Base-by-base conservation (phyloP, 2,113 vertebrate genomes). In the Probosciger aterrimus region DNA sequence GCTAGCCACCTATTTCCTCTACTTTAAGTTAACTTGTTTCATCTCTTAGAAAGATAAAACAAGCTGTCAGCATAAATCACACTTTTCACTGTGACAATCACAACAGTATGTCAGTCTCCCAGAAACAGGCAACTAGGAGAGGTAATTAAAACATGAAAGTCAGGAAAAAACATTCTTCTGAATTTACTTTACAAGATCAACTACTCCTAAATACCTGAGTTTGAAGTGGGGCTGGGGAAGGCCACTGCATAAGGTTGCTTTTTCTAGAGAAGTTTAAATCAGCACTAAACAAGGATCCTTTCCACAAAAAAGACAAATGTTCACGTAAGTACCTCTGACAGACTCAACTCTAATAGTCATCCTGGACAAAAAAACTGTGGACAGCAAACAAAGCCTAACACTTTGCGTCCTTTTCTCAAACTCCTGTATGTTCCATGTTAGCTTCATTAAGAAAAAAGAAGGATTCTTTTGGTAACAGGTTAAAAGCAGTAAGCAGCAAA, bases 11-110 rank as follows among this genome's bases (percentile, higher is more conserved):
- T n/a, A 89, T 62, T 84, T 96, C 90, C 91, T 91, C 84, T 86
- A 68, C 31, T 97, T 92, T 63, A 68, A 83, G 57, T 83, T 92
- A 96, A 96, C 37, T 92, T 69, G 69, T 69, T 82, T 90, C 47
- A 92, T 93, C 71, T 27, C 46, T 93, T 95, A 81, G 76, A 76
- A 96, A 96, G 86, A 88, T 53, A 91, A 96, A 97, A 96, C 35
- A 92, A 81, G 65, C 73, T 92, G 94, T 92, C 91, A 96, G 44
- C 71, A 89, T 75, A 94, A 97, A 94, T 80, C 77, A 95, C 70
- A 65, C 49, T 88, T 97, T 96, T 86, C 93, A 82, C 44, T 65
- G 49, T 96, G 95, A 95, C 73, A 94, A 76, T 73, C 39, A 5
- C 43, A 94, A 95, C 31, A 95, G 64, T 59, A 88, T 64, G 28